Evolutionary conservation across 2,113 vertebrate species (phyloP).

Genomic region (Butastur rufipennis): DNA sequence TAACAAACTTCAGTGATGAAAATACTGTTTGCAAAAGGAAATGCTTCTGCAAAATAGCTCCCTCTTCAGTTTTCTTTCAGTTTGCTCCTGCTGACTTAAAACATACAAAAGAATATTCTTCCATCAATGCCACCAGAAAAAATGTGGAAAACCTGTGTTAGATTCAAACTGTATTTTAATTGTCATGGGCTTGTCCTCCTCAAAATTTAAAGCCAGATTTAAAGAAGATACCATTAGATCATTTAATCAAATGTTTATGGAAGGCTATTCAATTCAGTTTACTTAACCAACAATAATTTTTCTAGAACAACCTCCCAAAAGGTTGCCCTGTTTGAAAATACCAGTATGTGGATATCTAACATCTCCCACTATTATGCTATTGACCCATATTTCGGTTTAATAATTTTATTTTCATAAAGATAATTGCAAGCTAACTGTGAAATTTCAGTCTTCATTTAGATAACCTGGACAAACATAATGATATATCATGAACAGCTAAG

Average conservation of each 20-base stretch:
- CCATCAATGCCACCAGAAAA: neutral
- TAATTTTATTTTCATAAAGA: neutral
- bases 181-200: neutral
- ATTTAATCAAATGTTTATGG: neutral
- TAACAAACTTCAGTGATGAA: neutral
- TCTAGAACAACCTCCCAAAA: neutral
- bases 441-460: neutral
- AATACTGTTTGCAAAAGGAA: neutral
- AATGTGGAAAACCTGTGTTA: neutral
- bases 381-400: neutral
- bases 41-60: neutral
- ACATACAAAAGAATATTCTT: neutral
- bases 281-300: neutral
- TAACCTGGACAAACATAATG: neutral
- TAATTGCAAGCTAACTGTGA: neutral
- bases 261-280: neutral
- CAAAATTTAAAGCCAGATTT: neutral
- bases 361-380: neutral
- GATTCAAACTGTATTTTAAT: neutral
- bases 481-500: neutral
- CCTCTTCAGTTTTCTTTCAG: neutral
- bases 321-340: neutral
- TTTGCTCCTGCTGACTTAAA: neutral
- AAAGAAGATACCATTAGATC: neutral
- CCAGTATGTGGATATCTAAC: neutral